Percentiles rank a stretch among this genome's conserved stretches.
Conservation (phyloP, 2,888 invertebrate genomes). For the Orthonevra nobilis region DNA sequence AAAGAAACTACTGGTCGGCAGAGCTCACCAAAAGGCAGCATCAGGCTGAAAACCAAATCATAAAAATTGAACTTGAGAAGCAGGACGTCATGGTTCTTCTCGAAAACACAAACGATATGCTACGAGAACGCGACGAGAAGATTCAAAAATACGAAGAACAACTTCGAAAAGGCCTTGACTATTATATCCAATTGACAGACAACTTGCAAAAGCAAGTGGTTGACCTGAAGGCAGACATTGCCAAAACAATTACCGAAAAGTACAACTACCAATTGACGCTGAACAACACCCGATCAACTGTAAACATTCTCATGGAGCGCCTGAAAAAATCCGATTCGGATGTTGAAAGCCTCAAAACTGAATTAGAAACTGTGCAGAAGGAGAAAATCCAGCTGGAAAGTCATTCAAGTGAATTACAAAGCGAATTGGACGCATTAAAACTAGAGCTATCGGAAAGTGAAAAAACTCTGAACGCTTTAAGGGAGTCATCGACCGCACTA, state of each 20-base stretch:
- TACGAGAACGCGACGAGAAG: slow-evolving; percentile 78
- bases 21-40: slow-evolving; percentile 82
- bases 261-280: slow-evolving; percentile 80
- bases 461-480: slow-evolving; percentile 73
- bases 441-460: slow-evolving; percentile 76
- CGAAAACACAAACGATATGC: slow-evolving; percentile 79
- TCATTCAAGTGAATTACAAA: slow-evolving; percentile 75
- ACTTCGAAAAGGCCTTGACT: slow-evolving; percentile 78
- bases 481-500: slow-evolving; percentile 76
- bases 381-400: slow-evolving; percentile 77
- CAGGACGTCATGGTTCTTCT: slow-evolving; percentile 80
- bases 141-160: slow-evolving; percentile 79
- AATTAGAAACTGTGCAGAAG: slow-evolving; percentile 77
- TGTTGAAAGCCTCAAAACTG: slow-evolving; percentile 79
- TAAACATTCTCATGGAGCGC: slow-evolving; percentile 80
- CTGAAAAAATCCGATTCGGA: slow-evolving; percentile 80
- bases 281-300: slow-evolving; percentile 79
- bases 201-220: slow-evolving; percentile 79
- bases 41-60: slow-evolving; percentile 82
- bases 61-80: slow-evolving; percentile 82
- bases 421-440: slow-evolving; percentile 75
- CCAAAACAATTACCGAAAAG: slow-evolving; percentile 79
- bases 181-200: slow-evolving; percentile 78
- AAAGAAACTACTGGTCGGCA: slow-evolving; percentile 80
- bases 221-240: slow-evolving; percentile 78